A percentile compares a stretch with the other conserved stretches of the same genome.
Conservation (phyloP, 2,113 vertebrate genomes). For the Paraplagusia blochii region DNA sequence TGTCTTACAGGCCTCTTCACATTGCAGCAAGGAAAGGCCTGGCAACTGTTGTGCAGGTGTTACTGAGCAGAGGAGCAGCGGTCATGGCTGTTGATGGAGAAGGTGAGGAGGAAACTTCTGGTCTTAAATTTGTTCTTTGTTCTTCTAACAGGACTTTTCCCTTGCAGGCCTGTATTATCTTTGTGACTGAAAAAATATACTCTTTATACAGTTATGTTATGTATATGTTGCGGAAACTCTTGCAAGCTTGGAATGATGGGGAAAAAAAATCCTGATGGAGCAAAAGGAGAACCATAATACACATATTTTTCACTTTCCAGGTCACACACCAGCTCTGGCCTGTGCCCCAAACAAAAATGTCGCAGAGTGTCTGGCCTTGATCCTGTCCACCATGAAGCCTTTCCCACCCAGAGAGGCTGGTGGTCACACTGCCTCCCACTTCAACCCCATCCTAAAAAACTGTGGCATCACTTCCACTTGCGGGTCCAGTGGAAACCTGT, state of each 20-base stretch:
- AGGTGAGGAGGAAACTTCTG: conserved; percentile 70
- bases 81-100: conserved; percentile 95
- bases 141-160: too few species aligned
- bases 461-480: conserved; percentile 83
- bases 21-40: conserved; percentile 94
- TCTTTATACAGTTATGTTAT: too few species aligned
- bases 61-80: conserved; percentile 92
- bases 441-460: conserved; percentile 90
- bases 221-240: too few species aligned
- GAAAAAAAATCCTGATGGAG: too few species aligned
- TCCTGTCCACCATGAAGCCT: conserved; percentile 99
- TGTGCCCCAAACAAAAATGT: conserved; percentile 98
- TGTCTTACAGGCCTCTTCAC: conserved; percentile 86
- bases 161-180: too few species aligned
- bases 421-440: conserved; percentile 74
- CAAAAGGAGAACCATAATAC: too few species aligned
- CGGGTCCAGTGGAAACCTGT: conserved; percentile 74
- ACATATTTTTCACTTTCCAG: conserved; percentile 46
- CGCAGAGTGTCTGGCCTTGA: conserved; percentile 95
- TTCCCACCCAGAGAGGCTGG: conserved; percentile 87
- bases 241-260: too few species aligned
- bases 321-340: conserved; percentile 93
- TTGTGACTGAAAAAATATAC: too few species aligned
- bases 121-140: neutral
- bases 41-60: conserved; percentile 92